Evolutionary conservation across 1,140 invertebrate species (phyloP).

Genomic region (Zeugodacus cucurbitae): DNA sequence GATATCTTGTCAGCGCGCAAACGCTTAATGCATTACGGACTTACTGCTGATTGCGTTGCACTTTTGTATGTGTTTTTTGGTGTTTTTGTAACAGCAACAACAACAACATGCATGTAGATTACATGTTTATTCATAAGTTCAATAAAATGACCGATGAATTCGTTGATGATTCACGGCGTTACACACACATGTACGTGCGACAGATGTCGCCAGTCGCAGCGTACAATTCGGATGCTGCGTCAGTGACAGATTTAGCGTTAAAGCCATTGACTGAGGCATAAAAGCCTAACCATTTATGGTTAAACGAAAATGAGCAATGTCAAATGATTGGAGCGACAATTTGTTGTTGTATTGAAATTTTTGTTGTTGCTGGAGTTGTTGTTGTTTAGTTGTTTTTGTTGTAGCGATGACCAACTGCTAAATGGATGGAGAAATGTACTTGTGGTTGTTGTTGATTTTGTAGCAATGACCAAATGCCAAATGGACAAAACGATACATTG

Average conservation of each 20-base stretch:
- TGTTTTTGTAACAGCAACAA: no score
- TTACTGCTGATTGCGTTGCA: not conserved
- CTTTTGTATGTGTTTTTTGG: no score
- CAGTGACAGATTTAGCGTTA: not conserved
- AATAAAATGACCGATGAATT: not conserved
- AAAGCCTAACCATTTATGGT: not conserved
- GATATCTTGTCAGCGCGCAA: slow-evolving; percentile 8
- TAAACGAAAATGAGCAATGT: not conserved
- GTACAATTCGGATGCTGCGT: not conserved
- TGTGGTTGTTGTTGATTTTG: no score
- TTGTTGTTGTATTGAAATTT: no score
- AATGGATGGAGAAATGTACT: no score
- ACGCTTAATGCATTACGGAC: slow-evolving; percentile 1
- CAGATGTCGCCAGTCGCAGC: not conserved
- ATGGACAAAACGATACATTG: no score
- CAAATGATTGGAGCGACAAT: no score
- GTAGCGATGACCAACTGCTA: no score
- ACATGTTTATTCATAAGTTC: not conserved
- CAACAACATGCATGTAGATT: not conserved
- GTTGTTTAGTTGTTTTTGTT: no score
- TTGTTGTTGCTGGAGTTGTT: no score
- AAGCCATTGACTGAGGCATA: slow-evolving; percentile 9
- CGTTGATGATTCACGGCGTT: not conserved
- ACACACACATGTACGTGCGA: no score
- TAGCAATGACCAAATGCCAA: no score